phyloP scores from a whole-genome alignment of 2,888 invertebrate genomes.

The Andrena minutula region DNA sequence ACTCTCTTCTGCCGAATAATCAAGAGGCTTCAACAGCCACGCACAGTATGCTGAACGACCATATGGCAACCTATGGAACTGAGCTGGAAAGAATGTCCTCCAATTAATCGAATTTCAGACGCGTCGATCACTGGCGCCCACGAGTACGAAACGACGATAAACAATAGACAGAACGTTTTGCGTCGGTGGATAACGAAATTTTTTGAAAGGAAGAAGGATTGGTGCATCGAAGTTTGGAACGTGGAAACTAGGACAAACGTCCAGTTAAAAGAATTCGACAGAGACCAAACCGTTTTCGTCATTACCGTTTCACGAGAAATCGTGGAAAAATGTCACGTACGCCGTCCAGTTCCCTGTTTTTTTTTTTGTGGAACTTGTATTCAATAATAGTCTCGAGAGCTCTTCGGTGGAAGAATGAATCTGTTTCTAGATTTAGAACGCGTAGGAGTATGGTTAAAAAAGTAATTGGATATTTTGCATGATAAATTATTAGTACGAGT shows the following conservation, averaged over 20 bases:
- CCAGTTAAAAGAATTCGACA: background rate
- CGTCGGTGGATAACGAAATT: background rate
- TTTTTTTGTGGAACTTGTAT: background rate
- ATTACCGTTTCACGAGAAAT: background rate
- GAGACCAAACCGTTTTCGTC: background rate
- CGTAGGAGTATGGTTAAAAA: too few relatives aligned
- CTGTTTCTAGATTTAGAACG: too few relatives aligned
- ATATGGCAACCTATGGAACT: background rate
- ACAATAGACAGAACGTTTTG: background rate
- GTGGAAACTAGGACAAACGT: background rate
- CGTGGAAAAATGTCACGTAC: background rate
- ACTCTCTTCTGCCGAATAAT: conserved; percentile 56
- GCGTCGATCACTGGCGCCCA: background rate
- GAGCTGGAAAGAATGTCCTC: background rate
- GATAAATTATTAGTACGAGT: too few relatives aligned
- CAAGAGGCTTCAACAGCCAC: background rate
- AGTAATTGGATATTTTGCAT: too few relatives aligned
- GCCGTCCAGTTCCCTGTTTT: background rate
- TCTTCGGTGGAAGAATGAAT: background rate
- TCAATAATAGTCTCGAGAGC: background rate
- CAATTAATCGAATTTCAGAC: background rate
- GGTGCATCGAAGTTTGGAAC: background rate
- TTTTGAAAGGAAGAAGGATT: background rate
- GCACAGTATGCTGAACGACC: background rate
- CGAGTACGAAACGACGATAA: too few relatives aligned